Evolutionary conservation across 2,113 vertebrate species (phyloP), one percentile per base, ranked within the genome.

Genomic region (Festucalex cinctus): DNA sequence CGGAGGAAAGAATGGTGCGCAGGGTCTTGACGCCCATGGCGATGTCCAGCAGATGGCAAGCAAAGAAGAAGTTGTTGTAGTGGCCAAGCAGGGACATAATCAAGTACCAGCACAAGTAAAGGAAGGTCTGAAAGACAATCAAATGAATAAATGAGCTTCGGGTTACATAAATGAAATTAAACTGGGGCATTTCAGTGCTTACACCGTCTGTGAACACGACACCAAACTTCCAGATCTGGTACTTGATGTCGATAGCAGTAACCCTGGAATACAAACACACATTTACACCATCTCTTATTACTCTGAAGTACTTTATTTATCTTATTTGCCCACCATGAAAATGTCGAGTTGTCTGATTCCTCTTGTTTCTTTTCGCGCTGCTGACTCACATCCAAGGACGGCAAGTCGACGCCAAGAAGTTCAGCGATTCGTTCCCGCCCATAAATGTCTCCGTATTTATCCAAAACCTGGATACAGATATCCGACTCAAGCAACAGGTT

Each of bases 181-280:
- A 6, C 12, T 10, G 1, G 7, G 36, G n/a, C 43, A 44, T 22
- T 16, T 16, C 43, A 14, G 32, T 60, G 72, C 94, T 94, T 90
- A 96, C 95, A 2, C 95, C 95, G 49, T 97, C 93, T 5, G 95
- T 97, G 79, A 97, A 95, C 63, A 97, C 92, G 60, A 97, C 95
- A 6, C 95, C 95, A n/a, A 96, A 95, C 80, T 96, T 97, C 95
- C 95, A 97, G 80, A 97, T 91, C 88, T 96, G 94, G 85, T 95
- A 97, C 80, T 96, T 96, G 70, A 96, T 83, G 71, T 97, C 95
- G 28, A 95, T 90, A 63, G 94, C 87, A 17, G 93, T 94, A 63
- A 86, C 60, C 94, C 95, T 97, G 70, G 60, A 68, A 53, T 20
- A 76, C 6, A 49, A 65, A 65, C 16, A 69, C 0, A 43, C 6